Evolutionary conservation across 1,140 invertebrate species (phyloP).

Genomic region (Oncopeltus fasciatus): DNA sequence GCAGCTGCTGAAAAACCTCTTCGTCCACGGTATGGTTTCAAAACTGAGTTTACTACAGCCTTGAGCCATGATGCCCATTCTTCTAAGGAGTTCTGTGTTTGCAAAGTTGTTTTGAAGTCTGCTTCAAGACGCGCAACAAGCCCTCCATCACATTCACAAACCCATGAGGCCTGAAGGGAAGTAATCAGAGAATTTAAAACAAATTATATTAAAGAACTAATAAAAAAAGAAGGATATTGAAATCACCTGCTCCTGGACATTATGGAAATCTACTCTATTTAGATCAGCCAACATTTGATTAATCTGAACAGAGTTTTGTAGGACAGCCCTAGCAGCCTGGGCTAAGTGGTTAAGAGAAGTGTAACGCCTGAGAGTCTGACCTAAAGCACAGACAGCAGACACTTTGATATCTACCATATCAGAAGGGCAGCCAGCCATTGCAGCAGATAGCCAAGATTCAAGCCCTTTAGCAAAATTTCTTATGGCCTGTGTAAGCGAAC

Average conservation of each 20-base stretch:
- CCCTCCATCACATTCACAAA: constrained; percentile 82
- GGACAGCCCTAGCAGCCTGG: constrained; percentile 84
- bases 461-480: constrained; percentile 85
- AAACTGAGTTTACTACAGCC: constrained; percentile 69
- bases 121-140: constrained; percentile 76
- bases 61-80: constrained; percentile 97
- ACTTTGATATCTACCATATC: constrained; percentile 71
- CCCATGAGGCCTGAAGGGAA: constrained; percentile 69
- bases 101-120: constrained; percentile 86
- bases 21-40: constrained; percentile 75
- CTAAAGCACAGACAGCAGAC: constrained; percentile 76
- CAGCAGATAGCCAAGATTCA: constrained; percentile 72
- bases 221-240: background rate
- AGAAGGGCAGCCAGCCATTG: constrained; percentile 72
- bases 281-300: constrained; percentile 93
- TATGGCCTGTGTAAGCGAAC: constrained; percentile 82
- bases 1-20: constrained; percentile 78
- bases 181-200: background rate
- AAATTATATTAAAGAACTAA: background rate
- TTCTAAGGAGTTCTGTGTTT: constrained; percentile 84
- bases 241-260: constrained; percentile 70
- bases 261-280: constrained; percentile 92
- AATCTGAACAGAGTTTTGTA: constrained; percentile 91
- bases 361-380: constrained; percentile 86
- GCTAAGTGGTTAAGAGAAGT: constrained; percentile 98